Conservation (phyloP, 2,797 vertebrate species). For the Paratrypauchen microcephalus region DNA sequence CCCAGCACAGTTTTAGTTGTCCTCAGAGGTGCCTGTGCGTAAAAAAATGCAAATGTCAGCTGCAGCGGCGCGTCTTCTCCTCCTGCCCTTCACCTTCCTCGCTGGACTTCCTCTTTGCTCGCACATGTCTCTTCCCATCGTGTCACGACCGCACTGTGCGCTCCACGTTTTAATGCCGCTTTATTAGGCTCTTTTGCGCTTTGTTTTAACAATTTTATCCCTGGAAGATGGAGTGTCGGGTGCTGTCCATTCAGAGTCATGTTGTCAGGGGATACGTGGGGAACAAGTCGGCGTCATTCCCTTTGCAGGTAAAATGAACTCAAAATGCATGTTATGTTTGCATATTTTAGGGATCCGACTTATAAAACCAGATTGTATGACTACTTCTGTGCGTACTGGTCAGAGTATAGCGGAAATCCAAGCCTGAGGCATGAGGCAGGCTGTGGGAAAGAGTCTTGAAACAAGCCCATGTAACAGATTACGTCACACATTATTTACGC, state of each 20-base stretch:
- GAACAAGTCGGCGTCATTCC: slow-evolving; percentile 92
- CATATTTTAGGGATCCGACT: background rate
- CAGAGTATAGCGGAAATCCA: background rate
- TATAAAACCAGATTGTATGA: no score
- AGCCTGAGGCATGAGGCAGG: background rate
- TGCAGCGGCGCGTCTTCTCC: slow-evolving; percentile 3
- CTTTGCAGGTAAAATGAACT: slow-evolving; percentile 83
- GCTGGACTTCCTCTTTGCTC: slow-evolving; percentile 19
- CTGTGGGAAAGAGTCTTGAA: background rate
- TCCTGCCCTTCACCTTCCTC: slow-evolving; percentile 26
- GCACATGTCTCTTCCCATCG: slow-evolving; percentile 14
- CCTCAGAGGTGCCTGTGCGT: slow-evolving; percentile 45
- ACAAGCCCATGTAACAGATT: background rate
- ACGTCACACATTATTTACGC: slow-evolving; percentile 5
- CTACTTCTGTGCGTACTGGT: background rate
- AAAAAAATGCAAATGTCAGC: slow-evolving; percentile 37
- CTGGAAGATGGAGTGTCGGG: slow-evolving; percentile 81
- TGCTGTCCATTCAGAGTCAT: slow-evolving; percentile 95
- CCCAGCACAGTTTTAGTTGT: slow-evolving; percentile 40
- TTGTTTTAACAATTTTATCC: slow-evolving; percentile 5
- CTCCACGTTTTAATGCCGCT: slow-evolving; percentile 16
- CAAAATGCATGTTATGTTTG: slow-evolving; percentile 1
- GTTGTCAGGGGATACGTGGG: slow-evolving; percentile 95
- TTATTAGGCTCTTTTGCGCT: background rate
- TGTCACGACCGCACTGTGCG: background rate